A percentile compares a stretch with the other conserved stretches of the same genome.
phyloP scores from a whole-genome alignment of 2,888 invertebrate genomes.

The Flexamia atlantica region DNA sequence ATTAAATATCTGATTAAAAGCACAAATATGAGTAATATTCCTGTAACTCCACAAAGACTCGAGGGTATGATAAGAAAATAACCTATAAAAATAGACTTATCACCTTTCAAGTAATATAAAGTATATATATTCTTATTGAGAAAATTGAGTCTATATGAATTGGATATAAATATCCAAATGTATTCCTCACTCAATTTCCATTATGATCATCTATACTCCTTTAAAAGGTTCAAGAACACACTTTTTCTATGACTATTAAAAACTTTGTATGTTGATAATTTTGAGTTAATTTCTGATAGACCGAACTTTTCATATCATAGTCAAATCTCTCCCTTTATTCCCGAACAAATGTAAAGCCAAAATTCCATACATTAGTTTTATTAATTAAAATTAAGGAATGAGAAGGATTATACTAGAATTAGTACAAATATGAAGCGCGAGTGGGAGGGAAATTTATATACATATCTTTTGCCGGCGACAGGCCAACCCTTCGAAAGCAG shows the following conservation, averaged over 20 bases:
- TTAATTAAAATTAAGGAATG: no score
- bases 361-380: no score
- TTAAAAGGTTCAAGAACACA: slow-evolving; percentile 33
- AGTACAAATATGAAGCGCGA: no score
- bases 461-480: no score
- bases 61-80: neutral
- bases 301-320: neutral
- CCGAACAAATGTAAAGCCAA: no score
- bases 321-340: neutral
- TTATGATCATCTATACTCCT: neutral
- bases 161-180: neutral
- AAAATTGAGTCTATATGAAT: slow-evolving; percentile 2
- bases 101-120: slow-evolving; percentile 12
- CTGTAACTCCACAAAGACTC: neutral
- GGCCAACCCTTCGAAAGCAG: no score
- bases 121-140: neutral
- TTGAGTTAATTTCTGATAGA: neutral
- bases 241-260: neutral
- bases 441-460: no score
- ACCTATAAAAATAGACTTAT: slow-evolving; percentile 37
- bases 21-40: neutral
- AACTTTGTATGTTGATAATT: neutral
- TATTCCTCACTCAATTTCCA: neutral
- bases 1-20: slow-evolving; percentile 12
- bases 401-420: no score